Evolutionary conservation across 2,797 vertebrate genomes (phyloP), one percentile per base, ranked within the genome.

Genomic region (Pempheris klunzingeri): DNA sequence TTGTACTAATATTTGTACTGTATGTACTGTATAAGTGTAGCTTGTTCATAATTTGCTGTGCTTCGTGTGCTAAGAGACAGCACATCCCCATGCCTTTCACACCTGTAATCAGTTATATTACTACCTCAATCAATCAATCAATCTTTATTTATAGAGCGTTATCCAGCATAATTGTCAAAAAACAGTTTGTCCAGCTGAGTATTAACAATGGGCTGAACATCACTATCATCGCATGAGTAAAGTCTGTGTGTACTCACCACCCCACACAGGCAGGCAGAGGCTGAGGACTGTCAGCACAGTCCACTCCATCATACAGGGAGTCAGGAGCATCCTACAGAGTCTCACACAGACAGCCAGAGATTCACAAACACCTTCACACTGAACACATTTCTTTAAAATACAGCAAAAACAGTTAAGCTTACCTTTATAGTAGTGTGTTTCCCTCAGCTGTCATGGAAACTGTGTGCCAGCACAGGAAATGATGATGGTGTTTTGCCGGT

Each of bases 391-490:
- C 7, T 67, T 58, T 24, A 22, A 82, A 77, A 86, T 13, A 70
- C 55, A 26, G 57, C 55, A 78, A 71, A 90, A 86, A 57, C 59
- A 20, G 44, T 78, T 63, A 74, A 75, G 54, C 55, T 68, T 36
- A 63, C 14, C 36, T 86, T 88, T 89, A 87, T 88, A 87, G 24
- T 8, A 5, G 0, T 12, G 22, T 20, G 4, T 55, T 67, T 71
- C 28, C 46, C 20, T 72, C 30, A 0, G 36, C 38, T 77, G 80
- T 83, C 71, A 88, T 87, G 87, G 88, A 91, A 90, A 90, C 39
- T 70, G 10, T 61, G 24, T 43, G 57, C 32, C 58, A 61, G 13
- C 59, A 89, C 84, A 91, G 90, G 88, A 91, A 90, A 57, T 88
- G 84, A 84, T 59, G 83, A 59, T 8, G 43, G n/a, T 24, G 78